Conservation (phyloP, 2,797 vertebrate species). For the Capromys pilorides region DNA sequence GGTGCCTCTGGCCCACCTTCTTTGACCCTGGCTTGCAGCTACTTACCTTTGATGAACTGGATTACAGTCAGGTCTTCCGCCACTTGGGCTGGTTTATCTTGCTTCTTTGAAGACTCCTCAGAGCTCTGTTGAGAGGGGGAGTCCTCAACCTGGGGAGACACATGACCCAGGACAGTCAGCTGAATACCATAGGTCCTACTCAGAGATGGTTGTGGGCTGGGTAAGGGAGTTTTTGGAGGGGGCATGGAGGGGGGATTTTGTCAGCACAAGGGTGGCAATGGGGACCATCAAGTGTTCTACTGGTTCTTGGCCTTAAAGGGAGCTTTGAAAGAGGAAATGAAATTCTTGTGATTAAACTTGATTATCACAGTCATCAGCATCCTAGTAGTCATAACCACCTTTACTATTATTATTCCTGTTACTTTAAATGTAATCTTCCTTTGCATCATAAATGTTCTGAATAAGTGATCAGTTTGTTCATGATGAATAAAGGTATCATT, state of each 20-base stretch:
- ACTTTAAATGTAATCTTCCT: neutral
- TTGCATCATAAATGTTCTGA: neutral
- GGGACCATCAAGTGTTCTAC: neutral
- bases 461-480: neutral
- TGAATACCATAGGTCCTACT: neutral
- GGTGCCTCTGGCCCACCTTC: neutral
- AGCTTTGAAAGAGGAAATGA: neutral
- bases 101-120: constrained; percentile 66
- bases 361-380: neutral
- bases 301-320: neutral
- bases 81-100: constrained; percentile 47
- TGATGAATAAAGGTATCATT: neutral
- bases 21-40: neutral
- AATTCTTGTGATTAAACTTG: neutral
- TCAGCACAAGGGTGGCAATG: neutral
- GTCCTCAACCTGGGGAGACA: constrained; percentile 77
- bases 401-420: neutral
- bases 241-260: neutral
- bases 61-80: constrained; percentile 83
- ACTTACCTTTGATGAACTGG: constrained; percentile 93
- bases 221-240: neutral
- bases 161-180: neutral
- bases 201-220: neutral
- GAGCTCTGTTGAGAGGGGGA: neutral
- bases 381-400: neutral